Evolutionary conservation across 2,113 vertebrate genomes (phyloP).

Genomic region (Odocoileus hemionus): DNA sequence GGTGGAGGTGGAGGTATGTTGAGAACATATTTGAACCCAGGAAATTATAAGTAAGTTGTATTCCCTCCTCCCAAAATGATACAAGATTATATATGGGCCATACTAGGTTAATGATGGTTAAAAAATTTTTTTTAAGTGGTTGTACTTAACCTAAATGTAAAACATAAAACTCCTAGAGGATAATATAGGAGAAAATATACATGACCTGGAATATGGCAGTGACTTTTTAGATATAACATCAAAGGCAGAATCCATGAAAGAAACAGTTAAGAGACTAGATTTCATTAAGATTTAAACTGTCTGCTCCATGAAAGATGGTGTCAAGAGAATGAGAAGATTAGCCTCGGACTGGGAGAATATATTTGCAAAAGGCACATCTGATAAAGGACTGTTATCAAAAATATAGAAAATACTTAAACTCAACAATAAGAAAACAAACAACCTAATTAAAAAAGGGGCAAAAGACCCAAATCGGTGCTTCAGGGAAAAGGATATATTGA

Average conservation of each 20-base stretch:
- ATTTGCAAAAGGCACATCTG: not conserved
- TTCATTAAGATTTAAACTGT: conserved; percentile 2
- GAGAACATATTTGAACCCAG: not conserved
- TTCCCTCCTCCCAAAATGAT: not conserved
- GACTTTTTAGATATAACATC: not conserved
- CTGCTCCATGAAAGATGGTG: not conserved
- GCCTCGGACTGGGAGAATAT: not conserved
- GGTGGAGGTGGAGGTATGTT: not conserved
- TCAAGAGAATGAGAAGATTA: not conserved
- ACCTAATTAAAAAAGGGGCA: not conserved
- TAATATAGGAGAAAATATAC: not conserved
- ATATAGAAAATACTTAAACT: not conserved
- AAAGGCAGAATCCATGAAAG: not conserved
- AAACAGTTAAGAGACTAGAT: not conserved
- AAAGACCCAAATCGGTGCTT: not conserved
- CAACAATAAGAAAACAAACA: not conserved
- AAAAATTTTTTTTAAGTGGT: not conserved
- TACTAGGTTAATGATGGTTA: not conserved
- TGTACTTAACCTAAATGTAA: not conserved
- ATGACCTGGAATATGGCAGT: not conserved
- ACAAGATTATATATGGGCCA: not conserved
- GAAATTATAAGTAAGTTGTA: not conserved
- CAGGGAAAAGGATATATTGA: not conserved
- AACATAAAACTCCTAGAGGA: not conserved
- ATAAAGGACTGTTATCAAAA: not conserved